Evolutionary conservation across 1,140 invertebrate species (phyloP).

Genomic region (Harlomillsia oculata): DNA sequence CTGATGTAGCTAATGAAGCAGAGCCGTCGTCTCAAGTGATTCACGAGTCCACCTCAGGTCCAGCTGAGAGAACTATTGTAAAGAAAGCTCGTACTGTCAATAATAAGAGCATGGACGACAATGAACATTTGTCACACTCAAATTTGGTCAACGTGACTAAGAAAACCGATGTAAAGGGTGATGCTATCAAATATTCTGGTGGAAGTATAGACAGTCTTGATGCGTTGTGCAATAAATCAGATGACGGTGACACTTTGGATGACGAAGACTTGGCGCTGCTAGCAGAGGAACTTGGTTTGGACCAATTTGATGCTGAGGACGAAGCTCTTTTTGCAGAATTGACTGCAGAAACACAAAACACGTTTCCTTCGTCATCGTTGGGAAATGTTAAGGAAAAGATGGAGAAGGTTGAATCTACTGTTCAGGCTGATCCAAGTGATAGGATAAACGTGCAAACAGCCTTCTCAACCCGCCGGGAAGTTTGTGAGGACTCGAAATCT

Average conservation of each 20-base stretch:
- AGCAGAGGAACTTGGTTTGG: conserved; percentile 30
- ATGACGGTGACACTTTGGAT: too few relatives aligned
- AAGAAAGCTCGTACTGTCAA: neutral
- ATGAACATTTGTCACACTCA: neutral
- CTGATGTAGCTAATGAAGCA: neutral
- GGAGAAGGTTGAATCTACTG: too few relatives aligned
- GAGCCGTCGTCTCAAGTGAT: neutral
- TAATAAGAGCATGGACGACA: neutral
- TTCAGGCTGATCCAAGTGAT: too few relatives aligned
- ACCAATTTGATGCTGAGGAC: conserved; percentile 25
- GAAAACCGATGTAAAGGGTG: neutral
- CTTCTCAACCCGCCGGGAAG: too few relatives aligned
- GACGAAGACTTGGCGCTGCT: conserved; percentile 29
- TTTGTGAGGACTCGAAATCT: too few relatives aligned
- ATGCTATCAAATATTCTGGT: neutral
- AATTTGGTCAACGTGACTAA: neutral
- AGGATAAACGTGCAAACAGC: too few relatives aligned
- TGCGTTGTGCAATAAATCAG: conserved; percentile 8
- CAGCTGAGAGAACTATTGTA: neutral
- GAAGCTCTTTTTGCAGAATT: conserved; percentile 11
- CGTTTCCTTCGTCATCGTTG: too few relatives aligned
- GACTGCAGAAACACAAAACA: conserved; percentile 1
- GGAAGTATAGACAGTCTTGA: too few relatives aligned
- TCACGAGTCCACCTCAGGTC: neutral
- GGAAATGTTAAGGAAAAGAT: too few relatives aligned